Conservation (phyloP, 1,140 invertebrate species). For the Tetraneura akinire region DNA sequence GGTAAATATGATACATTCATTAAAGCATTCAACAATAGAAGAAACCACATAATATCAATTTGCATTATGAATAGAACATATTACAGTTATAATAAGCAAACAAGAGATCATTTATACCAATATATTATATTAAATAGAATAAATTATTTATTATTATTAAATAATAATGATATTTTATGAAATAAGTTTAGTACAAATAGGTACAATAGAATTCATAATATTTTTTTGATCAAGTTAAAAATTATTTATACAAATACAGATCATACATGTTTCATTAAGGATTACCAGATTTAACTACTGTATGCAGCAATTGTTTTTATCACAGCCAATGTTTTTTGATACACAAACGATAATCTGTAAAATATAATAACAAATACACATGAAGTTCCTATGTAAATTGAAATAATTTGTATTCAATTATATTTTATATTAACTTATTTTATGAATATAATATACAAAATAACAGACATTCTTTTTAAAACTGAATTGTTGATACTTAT, state of each 20-base stretch:
- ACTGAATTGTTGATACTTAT: too few relatives aligned
- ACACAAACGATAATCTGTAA: conserved; percentile 54
- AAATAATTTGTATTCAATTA: not conserved
- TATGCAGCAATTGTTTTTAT: conserved; percentile 50
- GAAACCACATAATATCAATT: not conserved
- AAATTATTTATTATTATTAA: not conserved
- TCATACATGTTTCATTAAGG: not conserved
- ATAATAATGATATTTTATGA: not conserved
- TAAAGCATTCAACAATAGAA: conserved; percentile 34
- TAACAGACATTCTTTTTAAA: not conserved
- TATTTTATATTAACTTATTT: not conserved
- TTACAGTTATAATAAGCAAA: not conserved
- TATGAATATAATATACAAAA: not conserved
- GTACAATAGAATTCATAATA: not conserved
- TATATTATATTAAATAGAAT: not conserved
- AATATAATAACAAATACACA: not conserved
- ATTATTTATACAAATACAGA: not conserved
- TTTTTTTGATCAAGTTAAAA: not conserved
- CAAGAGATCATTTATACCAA: conserved; percentile 4
- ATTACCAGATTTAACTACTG: conserved; percentile 3
- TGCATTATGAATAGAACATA: not conserved
- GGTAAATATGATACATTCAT: conserved; percentile 54
- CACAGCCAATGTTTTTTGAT: conserved; percentile 52
- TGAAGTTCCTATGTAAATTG: not conserved
- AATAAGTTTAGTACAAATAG: not conserved